phyloP scores from a whole-genome alignment of 1,140 invertebrate species.

The Carcinoscorpius rotundicauda region DNA sequence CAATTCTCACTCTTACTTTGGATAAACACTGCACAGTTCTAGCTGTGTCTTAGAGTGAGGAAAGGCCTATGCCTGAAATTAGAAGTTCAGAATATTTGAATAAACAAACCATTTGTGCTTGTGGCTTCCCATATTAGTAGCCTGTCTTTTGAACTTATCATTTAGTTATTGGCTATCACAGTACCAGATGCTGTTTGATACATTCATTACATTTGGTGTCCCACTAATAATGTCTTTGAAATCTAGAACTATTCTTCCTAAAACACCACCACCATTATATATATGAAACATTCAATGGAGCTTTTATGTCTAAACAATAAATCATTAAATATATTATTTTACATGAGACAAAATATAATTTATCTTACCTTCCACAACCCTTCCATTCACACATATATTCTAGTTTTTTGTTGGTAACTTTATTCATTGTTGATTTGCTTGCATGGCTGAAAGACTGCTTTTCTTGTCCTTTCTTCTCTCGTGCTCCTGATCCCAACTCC shows the following conservation, averaged over 20 bases:
- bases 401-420: slow-evolving; percentile 10
- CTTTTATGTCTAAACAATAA: too few relatives aligned
- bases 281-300: too few relatives aligned
- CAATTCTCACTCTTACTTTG: slow-evolving; percentile 15
- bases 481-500: too few relatives aligned
- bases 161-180: too few relatives aligned
- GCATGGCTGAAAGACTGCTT: too few relatives aligned
- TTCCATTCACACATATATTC: slow-evolving; percentile 80
- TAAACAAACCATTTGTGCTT: not conserved
- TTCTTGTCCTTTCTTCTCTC: too few relatives aligned
- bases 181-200: too few relatives aligned
- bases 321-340: not conserved
- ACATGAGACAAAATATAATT: slow-evolving; percentile 5
- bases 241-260: not conserved
- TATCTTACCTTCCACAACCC: slow-evolving; percentile 60
- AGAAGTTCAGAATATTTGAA: not conserved
- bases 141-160: too few relatives aligned
- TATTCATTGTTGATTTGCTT: too few relatives aligned
- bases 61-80: slow-evolving; percentile 4
- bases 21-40: slow-evolving; percentile 18
- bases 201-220: not conserved
- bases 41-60: slow-evolving; percentile 16
- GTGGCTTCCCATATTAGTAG: not conserved
- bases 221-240: not conserved
- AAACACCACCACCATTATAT: not conserved